phyloP scores from a whole-genome alignment of 2,113 vertebrate genomes.

The Brachypteracias leptosomus region DNA sequence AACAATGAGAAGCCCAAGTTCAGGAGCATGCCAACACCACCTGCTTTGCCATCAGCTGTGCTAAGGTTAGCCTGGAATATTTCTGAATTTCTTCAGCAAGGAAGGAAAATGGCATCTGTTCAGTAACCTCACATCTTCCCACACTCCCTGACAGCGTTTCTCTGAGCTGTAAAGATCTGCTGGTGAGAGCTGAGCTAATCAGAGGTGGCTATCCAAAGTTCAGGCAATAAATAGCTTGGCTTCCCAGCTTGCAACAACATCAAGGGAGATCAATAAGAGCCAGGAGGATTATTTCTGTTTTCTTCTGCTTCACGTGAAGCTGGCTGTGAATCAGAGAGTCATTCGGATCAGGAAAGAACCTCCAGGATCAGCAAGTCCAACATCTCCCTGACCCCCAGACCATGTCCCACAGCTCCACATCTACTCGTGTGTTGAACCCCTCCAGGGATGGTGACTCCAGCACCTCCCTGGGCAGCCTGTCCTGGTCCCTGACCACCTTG shows the following conservation, averaged over 20 bases:
- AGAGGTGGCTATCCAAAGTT: slow-evolving; percentile 63
- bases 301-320: not conserved
- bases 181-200: slow-evolving; percentile 65
- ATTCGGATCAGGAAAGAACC: too few species aligned
- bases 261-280: slow-evolving; percentile 66
- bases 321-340: not conserved
- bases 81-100: slow-evolving; percentile 40
- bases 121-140: slow-evolving; percentile 62
- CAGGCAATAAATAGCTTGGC: slow-evolving; percentile 70
- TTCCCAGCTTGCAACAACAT: slow-evolving; percentile 54
- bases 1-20: not conserved
- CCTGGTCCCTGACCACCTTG: too few species aligned
- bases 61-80: slow-evolving; percentile 50
- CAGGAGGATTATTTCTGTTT: slow-evolving; percentile 63
- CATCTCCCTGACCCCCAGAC: too few species aligned
- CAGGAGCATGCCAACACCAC: slow-evolving; percentile 46
- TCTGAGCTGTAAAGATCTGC: slow-evolving; percentile 31
- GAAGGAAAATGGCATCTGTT: slow-evolving; percentile 62
- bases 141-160: slow-evolving; percentile 55
- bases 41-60: slow-evolving; percentile 39
- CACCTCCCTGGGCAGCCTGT: too few species aligned
- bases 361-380: too few species aligned
- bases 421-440: too few species aligned
- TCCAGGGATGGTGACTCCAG: too few species aligned
- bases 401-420: too few species aligned